Percentiles rank a stretch among this genome's conserved stretches.
Conservation (phyloP, 2,888 invertebrate species). For the Polymixis lichenea region DNA sequence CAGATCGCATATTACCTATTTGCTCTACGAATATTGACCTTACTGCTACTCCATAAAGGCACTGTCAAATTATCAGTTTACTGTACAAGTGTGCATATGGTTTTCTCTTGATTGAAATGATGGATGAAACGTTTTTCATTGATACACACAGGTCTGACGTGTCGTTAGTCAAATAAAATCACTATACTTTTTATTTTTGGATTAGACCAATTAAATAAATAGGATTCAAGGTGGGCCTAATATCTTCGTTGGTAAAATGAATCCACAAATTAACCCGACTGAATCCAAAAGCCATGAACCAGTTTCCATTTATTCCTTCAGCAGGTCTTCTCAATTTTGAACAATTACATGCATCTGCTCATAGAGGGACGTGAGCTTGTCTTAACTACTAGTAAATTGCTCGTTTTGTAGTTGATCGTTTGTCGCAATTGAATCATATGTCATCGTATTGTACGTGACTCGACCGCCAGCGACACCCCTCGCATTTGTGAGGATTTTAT, state of each 20-base stretch:
- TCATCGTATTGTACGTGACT: constrained; percentile 39
- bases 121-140: not conserved
- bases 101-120: not conserved
- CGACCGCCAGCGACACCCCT: constrained; percentile 10
- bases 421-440: constrained; percentile 34
- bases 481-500: constrained; percentile 37
- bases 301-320: not conserved
- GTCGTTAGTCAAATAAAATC: not conserved
- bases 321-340: not conserved
- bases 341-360: not conserved
- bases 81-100: not conserved
- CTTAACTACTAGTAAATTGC: constrained; percentile 1
- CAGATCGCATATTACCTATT: not conserved
- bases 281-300: not conserved
- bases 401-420: not conserved
- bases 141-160: not conserved
- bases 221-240: not conserved
- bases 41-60: not conserved
- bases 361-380: not conserved
- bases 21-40: not conserved
- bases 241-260: not conserved
- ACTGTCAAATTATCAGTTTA: not conserved
- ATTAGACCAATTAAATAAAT: not conserved
- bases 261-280: not conserved
- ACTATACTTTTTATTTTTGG: not conserved